phyloP scores from a whole-genome alignment of 2,113 vertebrate genomes.

The Clarias batrachus region DNA sequence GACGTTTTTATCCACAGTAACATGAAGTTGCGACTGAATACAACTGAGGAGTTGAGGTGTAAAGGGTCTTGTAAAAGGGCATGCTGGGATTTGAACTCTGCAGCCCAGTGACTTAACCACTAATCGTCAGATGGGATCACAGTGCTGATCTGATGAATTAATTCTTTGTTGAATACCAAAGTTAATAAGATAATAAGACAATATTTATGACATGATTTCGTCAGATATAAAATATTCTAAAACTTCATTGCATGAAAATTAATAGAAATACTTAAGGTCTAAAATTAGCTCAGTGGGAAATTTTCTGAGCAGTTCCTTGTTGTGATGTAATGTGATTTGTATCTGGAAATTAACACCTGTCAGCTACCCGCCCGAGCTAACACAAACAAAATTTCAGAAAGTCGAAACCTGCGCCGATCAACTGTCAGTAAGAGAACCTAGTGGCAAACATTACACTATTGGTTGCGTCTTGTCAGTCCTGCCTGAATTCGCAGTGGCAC shows the following conservation, averaged over 20 bases:
- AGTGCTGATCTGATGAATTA: background rate
- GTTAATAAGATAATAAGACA: background rate
- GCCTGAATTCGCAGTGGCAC: constrained; percentile 14
- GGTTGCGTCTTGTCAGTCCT: constrained; percentile 28
- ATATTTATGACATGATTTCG: background rate
- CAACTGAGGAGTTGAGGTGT: background rate
- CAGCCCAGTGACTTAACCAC: background rate
- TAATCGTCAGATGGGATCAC: background rate
- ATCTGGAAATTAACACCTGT: constrained; percentile 17
- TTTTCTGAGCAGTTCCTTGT: constrained; percentile 19
- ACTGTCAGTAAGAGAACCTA: constrained; percentile 10
- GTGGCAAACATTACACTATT: constrained; percentile 35
- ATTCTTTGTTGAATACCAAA: too few species aligned
- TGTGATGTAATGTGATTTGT: background rate
- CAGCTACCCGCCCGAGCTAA: constrained; percentile 15
- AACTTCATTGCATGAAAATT: too few species aligned
- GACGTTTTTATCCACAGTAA: background rate
- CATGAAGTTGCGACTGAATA: background rate
- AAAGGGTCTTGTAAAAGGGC: background rate
- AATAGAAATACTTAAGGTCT: background rate
- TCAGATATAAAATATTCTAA: background rate
- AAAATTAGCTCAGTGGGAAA: constrained; percentile 7
- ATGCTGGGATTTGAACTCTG: background rate
- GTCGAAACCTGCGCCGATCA: constrained; percentile 1
- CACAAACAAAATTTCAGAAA: background rate